phyloP scores from a whole-genome alignment of 2,888 invertebrate genomes.

The Tenodera sinensis region DNA sequence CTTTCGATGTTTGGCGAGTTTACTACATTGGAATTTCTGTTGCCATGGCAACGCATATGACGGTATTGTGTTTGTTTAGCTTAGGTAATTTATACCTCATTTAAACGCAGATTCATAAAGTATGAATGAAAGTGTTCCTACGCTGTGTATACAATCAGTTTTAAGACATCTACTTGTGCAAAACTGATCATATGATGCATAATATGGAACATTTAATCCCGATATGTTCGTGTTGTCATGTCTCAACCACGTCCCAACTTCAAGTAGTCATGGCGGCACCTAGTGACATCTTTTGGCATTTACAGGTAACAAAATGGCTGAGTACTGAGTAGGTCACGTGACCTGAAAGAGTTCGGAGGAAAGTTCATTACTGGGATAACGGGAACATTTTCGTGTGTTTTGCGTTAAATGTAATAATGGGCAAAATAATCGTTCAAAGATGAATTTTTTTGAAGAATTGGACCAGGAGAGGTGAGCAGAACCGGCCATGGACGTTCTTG shows the following conservation, averaged over 20 bases:
- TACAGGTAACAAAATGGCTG: too few relatives aligned
- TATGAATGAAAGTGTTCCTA: too few relatives aligned
- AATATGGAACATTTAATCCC: too few relatives aligned
- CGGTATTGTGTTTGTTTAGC: neutral
- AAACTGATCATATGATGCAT: too few relatives aligned
- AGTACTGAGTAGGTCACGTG: slow-evolving; percentile 18
- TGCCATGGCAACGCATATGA: slow-evolving; percentile 3
- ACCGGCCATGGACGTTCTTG: slow-evolving; percentile 44
- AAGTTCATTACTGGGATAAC: slow-evolving; percentile 22
- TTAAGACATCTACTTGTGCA: too few relatives aligned
- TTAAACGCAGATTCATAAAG: neutral
- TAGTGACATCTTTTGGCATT: neutral
- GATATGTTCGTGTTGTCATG: neutral
- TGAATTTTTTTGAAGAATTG: slow-evolving; percentile 15
- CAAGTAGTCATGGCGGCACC: neutral
- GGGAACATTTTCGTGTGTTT: slow-evolving; percentile 13
- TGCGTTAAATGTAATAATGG: slow-evolving; percentile 8
- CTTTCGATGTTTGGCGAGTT: neutral
- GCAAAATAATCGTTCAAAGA: slow-evolving; percentile 7
- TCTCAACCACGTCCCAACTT: neutral
- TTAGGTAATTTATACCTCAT: neutral
- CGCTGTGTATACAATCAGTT: too few relatives aligned
- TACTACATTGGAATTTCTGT: slow-evolving; percentile 6
- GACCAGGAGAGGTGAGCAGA: slow-evolving; percentile 40
- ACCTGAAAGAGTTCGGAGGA: slow-evolving; percentile 18